Conservation (phyloP, 2,797 vertebrate species). For the Rhyacichthys aspro region DNA sequence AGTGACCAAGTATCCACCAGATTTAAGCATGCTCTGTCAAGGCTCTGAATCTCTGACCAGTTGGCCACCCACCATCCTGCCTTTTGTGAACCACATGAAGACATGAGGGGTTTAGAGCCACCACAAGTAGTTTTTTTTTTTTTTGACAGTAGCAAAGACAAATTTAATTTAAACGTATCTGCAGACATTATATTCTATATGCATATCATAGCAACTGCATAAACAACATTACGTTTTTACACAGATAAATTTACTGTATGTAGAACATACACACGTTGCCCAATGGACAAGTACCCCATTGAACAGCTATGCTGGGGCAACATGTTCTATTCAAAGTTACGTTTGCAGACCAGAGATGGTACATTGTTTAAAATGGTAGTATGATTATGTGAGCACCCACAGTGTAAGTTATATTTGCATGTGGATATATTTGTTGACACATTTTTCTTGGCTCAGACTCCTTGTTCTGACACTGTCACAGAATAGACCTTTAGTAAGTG, state of each 20-base stretch:
- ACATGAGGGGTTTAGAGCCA: constrained; percentile 44
- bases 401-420: constrained; percentile 26
- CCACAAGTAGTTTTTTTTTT: constrained; percentile 27
- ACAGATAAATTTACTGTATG: too few species aligned
- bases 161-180: background rate
- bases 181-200: background rate
- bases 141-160: too few species aligned
- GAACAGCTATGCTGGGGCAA: constrained; percentile 3
- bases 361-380: background rate
- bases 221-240: too few species aligned
- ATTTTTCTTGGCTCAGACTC: constrained; percentile 36
- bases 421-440: constrained; percentile 32
- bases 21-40: constrained; percentile 71
- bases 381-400: constrained; percentile 22
- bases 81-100: constrained; percentile 78
- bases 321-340: constrained; percentile 9
- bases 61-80: constrained; percentile 75
- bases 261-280: background rate
- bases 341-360: constrained; percentile 18
- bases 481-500: constrained; percentile 6
- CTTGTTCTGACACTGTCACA: constrained; percentile 24
- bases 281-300: constrained; percentile 5
- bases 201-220: background rate
- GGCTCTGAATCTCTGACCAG: constrained; percentile 58
- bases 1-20: constrained; percentile 74